phyloP scores from a whole-genome alignment of 1,140 invertebrate species.

The Thrips palmi region DNA sequence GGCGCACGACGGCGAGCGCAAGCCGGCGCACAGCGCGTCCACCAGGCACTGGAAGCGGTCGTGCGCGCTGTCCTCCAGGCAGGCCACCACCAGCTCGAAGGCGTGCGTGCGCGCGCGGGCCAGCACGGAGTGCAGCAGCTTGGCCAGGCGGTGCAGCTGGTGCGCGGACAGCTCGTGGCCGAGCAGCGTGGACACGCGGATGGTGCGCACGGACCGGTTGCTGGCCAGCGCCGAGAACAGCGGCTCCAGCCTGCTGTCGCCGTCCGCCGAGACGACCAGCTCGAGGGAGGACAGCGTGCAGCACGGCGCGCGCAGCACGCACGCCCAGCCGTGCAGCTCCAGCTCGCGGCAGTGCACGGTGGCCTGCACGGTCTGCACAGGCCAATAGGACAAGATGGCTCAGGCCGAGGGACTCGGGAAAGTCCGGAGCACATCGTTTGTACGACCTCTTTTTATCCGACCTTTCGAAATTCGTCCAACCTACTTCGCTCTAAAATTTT shows the following conservation, averaged over 20 bases:
- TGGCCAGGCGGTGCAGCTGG: constrained; percentile 25
- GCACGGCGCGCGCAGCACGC: constrained; percentile 24
- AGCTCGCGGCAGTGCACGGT: constrained; percentile 25
- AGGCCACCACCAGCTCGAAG: constrained; percentile 30
- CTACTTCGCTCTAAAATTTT: no score
- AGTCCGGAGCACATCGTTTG: no score
- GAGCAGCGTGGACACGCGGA: constrained; percentile 27
- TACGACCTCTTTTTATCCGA: no score
- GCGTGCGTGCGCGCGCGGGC: constrained; percentile 26
- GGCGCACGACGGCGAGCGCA: constrained; percentile 23
- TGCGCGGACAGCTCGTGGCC: constrained; percentile 27
- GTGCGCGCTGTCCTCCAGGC: constrained; percentile 28
- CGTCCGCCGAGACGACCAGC: constrained; percentile 24
- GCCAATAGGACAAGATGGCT: no score
- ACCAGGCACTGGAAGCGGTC: constrained; percentile 31
- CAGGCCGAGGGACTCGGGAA: no score
- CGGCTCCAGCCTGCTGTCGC: constrained; percentile 21
- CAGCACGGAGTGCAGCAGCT: constrained; percentile 26
- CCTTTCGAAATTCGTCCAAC: no score
- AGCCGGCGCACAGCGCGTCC: constrained; percentile 27
- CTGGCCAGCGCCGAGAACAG: constrained; percentile 26
- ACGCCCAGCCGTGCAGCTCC: constrained; percentile 28
- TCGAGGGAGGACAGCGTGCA: constrained; percentile 28
- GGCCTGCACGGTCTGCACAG: no score
- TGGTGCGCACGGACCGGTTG: constrained; percentile 27